phyloP scores from a whole-genome alignment of 1,140 invertebrate species.

The Tetranychus urticae region DNA sequence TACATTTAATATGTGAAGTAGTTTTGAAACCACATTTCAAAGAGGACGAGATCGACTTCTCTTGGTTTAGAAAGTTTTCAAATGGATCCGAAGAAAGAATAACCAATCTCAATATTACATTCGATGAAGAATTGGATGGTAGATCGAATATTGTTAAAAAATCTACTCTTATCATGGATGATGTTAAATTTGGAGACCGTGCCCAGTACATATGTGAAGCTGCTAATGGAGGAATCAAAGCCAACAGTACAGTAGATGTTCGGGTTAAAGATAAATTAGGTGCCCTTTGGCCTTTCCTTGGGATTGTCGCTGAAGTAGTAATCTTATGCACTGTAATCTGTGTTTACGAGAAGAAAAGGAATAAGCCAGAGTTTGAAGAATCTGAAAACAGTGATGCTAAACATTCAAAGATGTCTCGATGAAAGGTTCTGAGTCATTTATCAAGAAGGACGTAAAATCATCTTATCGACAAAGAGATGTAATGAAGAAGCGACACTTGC shows the following conservation, averaged over 20 bases:
- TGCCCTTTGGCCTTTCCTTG: conserved; percentile 74
- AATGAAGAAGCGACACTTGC: no score
- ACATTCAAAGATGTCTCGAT: no score
- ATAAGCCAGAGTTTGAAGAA: no score
- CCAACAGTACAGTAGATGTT: conserved; percentile 27
- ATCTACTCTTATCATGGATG: conserved; percentile 29
- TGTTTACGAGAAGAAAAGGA: no score
- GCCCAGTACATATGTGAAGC: conserved; percentile 38
- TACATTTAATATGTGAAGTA: conserved; percentile 5
- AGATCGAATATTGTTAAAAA: conserved; percentile 16
- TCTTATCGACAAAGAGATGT: no score
- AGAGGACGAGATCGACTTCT: neutral
- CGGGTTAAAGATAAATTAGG: conserved; percentile 56
- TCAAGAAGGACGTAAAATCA: no score
- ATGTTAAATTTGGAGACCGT: conserved; percentile 34
- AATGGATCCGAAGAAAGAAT: neutral
- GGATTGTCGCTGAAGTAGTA: conserved; percentile 72
- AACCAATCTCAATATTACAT: conserved; percentile 14
- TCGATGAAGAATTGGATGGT: conserved; percentile 11
- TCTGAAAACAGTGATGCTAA: no score
- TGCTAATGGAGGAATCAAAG: conserved; percentile 24
- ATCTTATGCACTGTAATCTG: conserved; percentile 61
- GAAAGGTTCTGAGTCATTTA: no score
- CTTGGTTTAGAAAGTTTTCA: neutral
- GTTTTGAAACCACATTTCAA: neutral